Conservation (phyloP, 2,113 vertebrate genomes). For the Chunga burmeisteri region DNA sequence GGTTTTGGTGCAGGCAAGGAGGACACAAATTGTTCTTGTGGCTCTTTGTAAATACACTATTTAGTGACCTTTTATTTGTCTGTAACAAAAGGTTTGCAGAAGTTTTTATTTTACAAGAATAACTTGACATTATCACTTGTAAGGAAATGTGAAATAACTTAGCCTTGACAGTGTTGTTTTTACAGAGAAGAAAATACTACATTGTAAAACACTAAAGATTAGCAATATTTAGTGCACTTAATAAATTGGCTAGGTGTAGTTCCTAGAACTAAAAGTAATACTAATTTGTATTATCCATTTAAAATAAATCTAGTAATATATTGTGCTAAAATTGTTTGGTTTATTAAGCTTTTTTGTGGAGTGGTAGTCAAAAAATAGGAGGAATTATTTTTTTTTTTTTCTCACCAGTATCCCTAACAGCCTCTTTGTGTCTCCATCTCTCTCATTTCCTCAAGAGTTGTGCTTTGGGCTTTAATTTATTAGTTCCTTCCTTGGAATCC, state of each 20-base stretch:
- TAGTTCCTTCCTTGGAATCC: not conserved
- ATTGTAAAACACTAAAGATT: not conserved
- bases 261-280: not conserved
- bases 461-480: not conserved
- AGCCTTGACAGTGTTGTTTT: not conserved
- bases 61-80: not conserved
- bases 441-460: not conserved
- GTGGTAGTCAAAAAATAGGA: not conserved
- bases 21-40: not conserved
- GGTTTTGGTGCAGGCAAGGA: not conserved
- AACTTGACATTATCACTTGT: not conserved
- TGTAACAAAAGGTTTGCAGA: not conserved
- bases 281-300: not conserved
- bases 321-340: not conserved
- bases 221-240: not conserved
- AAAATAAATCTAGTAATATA: not conserved
- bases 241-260: not conserved
- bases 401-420: not conserved
- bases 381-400: not conserved
- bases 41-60: not conserved
- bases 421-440: not conserved
- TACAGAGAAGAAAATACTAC: not conserved
- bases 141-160: not conserved
- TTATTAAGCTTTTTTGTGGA: not conserved
- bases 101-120: not conserved